Evolutionary conservation across 2,888 invertebrate genomes (phyloP).

Genomic region (Dolichopus griseipennis): DNA sequence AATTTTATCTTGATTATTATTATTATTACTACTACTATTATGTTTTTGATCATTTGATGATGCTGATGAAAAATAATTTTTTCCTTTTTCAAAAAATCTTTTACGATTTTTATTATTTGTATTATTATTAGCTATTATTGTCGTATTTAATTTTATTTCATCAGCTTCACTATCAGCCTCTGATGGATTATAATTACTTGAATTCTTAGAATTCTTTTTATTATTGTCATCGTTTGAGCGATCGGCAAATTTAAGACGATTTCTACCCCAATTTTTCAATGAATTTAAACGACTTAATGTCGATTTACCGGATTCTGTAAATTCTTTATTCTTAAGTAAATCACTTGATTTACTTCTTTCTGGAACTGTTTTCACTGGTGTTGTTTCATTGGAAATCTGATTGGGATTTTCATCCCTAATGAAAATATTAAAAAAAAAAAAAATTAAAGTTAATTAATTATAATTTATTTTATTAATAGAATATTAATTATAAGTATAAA

Average conservation of each 20-base stretch:
- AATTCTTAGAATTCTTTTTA: conserved; percentile 22
- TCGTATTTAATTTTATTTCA: neutral
- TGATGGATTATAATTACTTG: conserved; percentile 39
- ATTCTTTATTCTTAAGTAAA: conserved; percentile 57
- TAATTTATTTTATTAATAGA: neutral
- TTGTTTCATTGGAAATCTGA: conserved; percentile 11
- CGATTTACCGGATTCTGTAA: conserved; percentile 43
- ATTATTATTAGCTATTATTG: conserved; percentile 13
- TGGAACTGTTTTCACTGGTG: conserved; percentile 37
- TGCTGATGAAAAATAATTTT: conserved; percentile 8
- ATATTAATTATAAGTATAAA: neutral
- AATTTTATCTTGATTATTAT: conserved; percentile 2
- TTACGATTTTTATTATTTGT: conserved; percentile 18
- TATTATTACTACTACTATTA: neutral
- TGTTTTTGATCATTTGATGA: neutral
- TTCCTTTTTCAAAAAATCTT: conserved; percentile 7
- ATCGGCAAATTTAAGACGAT: conserved; percentile 61
- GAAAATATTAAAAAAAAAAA: neutral
- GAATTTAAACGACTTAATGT: conserved; percentile 58
- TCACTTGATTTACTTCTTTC: conserved; percentile 67
- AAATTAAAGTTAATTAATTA: neutral
- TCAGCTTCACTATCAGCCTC: conserved; percentile 38
- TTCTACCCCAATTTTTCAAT: conserved; percentile 77
- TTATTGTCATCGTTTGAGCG: conserved; percentile 47
- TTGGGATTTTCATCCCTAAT: neutral